Percentiles rank a stretch among this genome's conserved stretches.
These are phyloP conservation scores for Lutjanus argentimaculatus DNA, from an alignment of 2,797 vertebrate species.

Conservation along the genomic window DNA sequence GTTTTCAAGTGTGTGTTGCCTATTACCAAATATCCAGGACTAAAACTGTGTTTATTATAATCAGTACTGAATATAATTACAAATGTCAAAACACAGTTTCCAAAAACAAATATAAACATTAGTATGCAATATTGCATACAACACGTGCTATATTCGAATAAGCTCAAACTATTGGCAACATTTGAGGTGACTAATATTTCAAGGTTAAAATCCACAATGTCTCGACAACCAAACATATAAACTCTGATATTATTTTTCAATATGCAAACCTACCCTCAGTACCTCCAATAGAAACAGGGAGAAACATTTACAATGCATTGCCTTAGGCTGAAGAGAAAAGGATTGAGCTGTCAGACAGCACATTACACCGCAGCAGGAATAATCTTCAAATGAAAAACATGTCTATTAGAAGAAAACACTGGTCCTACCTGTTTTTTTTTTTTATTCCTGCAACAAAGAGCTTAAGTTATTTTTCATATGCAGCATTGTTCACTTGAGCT, in stretches of 20 bases:
- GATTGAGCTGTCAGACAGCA: slow-evolving; percentile 36
- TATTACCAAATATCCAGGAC: neutral
- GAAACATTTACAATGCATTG: slow-evolving; percentile 35
- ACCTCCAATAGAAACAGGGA: slow-evolving; percentile 24
- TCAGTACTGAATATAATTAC: neutral
- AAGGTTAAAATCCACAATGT: neutral
- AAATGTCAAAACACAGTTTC: neutral
- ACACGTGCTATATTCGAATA: neutral
- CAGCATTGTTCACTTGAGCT: slow-evolving; percentile 23
- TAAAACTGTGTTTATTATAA: neutral
- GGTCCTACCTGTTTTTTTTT: slow-evolving; percentile 25
- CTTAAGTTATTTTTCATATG: slow-evolving; percentile 44
- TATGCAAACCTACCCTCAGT: neutral
- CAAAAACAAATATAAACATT: neutral
- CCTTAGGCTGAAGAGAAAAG: slow-evolving; percentile 30
- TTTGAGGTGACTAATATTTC: neutral
- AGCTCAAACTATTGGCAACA: neutral
- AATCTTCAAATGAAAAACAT: slow-evolving; percentile 45
- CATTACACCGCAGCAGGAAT: slow-evolving; percentile 39
- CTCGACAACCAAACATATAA: neutral
- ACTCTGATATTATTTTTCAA: neutral
- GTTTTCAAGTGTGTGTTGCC: slow-evolving; percentile 20
- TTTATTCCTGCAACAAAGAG: slow-evolving; percentile 19
- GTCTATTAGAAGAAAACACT: slow-evolving; percentile 41
- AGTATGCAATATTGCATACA: neutral